Percentiles rank a stretch among this genome's conserved stretches.
These are phyloP conservation scores for Gallinago solitaria DNA, from an alignment of 2,797 vertebrate species.

Conservation along the genomic window DNA sequence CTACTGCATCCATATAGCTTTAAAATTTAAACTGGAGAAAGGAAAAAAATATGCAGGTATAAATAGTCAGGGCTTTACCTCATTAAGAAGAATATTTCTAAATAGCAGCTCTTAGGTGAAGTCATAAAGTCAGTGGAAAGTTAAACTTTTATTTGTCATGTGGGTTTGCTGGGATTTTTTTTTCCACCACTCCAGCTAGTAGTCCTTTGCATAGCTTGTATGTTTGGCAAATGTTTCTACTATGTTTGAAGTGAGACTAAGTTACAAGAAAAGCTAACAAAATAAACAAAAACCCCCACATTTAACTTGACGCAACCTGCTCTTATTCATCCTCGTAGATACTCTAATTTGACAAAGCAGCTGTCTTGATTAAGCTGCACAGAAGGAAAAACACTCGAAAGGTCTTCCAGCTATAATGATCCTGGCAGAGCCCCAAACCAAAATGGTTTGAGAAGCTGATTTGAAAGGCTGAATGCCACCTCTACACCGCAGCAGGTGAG, in stretches of 20 bases:
- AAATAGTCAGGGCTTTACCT: not conserved
- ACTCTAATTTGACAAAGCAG: not conserved
- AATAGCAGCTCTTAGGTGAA: not conserved
- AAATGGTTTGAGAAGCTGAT: slow-evolving; percentile 10
- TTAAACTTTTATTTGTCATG: not conserved
- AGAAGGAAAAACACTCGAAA: not conserved
- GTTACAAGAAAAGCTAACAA: not conserved
- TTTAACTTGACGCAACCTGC: not conserved
- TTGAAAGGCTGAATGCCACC: not conserved
- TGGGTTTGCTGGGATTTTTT: not conserved
- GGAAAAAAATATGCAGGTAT: not conserved
- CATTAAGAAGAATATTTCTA: not conserved
- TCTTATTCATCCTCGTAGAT: not conserved
- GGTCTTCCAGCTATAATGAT: not conserved
- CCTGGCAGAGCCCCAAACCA: slow-evolving; percentile 17
- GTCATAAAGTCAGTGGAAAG: not conserved
- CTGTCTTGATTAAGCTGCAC: not conserved
- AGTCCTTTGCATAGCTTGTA: not conserved
- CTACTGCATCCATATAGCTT: not conserved
- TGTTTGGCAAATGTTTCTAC: not conserved
- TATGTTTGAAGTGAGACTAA: not conserved
- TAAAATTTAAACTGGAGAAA: not conserved
- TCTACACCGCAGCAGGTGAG: not conserved
- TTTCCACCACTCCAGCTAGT: rapidly evolving
- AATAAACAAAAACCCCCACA: rapidly evolving